Evolutionary conservation across 1,140 invertebrate genomes (phyloP), one percentile per base, ranked within the genome.

Genomic region (Aphis gossypii): DNA sequence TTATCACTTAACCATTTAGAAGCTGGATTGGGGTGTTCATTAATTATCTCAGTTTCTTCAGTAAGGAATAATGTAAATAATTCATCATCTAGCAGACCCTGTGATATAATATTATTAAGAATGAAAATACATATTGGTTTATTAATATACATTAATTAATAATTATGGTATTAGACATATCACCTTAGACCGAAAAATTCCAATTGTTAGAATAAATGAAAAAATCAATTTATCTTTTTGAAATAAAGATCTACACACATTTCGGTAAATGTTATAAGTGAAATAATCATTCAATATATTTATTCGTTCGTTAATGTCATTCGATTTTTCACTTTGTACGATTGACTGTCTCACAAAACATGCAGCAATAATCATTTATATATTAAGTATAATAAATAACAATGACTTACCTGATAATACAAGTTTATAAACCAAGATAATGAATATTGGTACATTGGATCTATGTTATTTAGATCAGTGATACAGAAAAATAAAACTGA

Each of bases 391-490:
- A n/a, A 20, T n/a, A 18, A n/a, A 76, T 76, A 76, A 76, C 1
- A n/a, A 9, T 30, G 56, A 41, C 21, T 89, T 95, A 96, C 96
- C 94, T 96, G 95, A 92, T 97, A 96, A 95, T 98, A 99, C 0
- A 99, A 96, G 95, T 98, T 97, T 93, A 99, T 97, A 95, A 99
- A 99, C 98, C 98, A 99, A 7, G 96, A 96, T 54, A 99, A 95
- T 0, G 97, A 98, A 94, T 98, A 99, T 95, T 99, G 98, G 95
- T 99, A 99, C 98, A 99, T 99, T 0, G 98, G 98, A 95, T 99
- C 98, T 91, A 99, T 98, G 94, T 98, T 97, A 0, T 97, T 96
- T 94, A 99, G 95, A 95, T 99, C 98, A 9, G 97, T 97, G 94
- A 99, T 98, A 94, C 98, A 99, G 95, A 99, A 99, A 95, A 99